Percentiles rank a stretch among this genome's conserved stretches.
phyloP scores from a whole-genome alignment of 2,888 invertebrate species.

The Heliconius ismenius region DNA sequence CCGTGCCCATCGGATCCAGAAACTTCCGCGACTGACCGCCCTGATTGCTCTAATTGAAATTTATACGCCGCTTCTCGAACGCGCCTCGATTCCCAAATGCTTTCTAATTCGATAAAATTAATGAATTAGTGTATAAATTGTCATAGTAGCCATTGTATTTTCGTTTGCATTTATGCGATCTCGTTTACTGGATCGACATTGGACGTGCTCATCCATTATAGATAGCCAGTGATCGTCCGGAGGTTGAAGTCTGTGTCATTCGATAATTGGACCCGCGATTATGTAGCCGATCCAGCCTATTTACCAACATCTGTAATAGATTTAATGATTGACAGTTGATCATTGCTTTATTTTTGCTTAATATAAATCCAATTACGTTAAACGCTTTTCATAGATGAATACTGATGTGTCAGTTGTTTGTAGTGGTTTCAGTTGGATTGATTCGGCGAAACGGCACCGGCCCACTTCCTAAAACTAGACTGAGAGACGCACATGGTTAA shows the following conservation, averaged over 20 bases:
- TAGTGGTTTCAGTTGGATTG: slow-evolving; percentile 53
- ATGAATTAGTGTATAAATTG: slow-evolving; percentile 8
- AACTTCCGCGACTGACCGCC: slow-evolving; percentile 69
- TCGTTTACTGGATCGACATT: slow-evolving; percentile 76
- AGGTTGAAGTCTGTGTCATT: slow-evolving; percentile 71
- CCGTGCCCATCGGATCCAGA: slow-evolving; percentile 62
- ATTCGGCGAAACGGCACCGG: slow-evolving; percentile 68
- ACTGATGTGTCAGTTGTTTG: slow-evolving; percentile 19
- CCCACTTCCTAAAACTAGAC: slow-evolving; percentile 80
- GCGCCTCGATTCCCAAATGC: slow-evolving; percentile 60
- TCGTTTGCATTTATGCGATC: slow-evolving; percentile 70
- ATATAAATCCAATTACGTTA: slow-evolving; percentile 65
- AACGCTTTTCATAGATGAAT: slow-evolving; percentile 21
- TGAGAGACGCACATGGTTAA: slow-evolving; percentile 81
- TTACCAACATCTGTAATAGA: slow-evolving; percentile 71
- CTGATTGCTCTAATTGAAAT: slow-evolving; percentile 78
- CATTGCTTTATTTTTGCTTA: slow-evolving; percentile 66
- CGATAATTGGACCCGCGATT: slow-evolving; percentile 74
- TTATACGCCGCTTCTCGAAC: slow-evolving; percentile 60
- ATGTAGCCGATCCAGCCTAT: slow-evolving; percentile 66
- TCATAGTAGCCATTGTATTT: slow-evolving; percentile 56
- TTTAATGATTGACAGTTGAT: slow-evolving; percentile 68
- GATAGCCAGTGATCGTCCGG: slow-evolving; percentile 70
- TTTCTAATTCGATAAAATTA: slow-evolving; percentile 35
- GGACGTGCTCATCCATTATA: slow-evolving; percentile 80